Conservation (phyloP, 2,113 vertebrate genomes). For the Elephantulus edwardii region DNA sequence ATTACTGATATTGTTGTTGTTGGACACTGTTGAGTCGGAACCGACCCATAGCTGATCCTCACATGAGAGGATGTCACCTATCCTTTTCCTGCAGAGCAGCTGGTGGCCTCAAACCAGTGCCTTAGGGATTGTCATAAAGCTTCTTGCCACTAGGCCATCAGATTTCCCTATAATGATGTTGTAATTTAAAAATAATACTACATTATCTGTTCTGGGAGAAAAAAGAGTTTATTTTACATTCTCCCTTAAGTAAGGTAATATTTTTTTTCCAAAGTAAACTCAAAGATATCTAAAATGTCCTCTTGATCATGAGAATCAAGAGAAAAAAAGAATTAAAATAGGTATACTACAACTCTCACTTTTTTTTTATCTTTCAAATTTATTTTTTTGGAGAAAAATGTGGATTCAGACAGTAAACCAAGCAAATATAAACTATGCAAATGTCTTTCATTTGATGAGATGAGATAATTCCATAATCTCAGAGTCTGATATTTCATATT, state of each 20-base stretch:
- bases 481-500: neutral
- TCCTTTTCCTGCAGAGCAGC: too few species aligned
- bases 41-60: too few species aligned
- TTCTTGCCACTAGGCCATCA: too few species aligned
- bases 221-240: neutral
- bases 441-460: too few species aligned
- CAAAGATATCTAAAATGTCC: neutral
- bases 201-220: neutral
- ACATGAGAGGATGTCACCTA: too few species aligned
- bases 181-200: neutral
- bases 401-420: neutral
- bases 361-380: neutral
- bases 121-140: too few species aligned
- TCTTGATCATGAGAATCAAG: neutral
- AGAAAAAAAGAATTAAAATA: neutral
- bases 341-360: too few species aligned
- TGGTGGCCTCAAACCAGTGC: too few species aligned
- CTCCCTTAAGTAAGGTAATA: neutral
- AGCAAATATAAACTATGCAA: neutral
- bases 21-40: too few species aligned
- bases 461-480: neutral
- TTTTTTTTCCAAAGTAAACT: neutral
- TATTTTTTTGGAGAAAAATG: neutral
- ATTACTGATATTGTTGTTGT: too few species aligned
- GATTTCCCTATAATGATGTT: too few species aligned